phyloP scores from a whole-genome alignment of 1,140 invertebrate genomes.

The Notospermus geniculatus region DNA sequence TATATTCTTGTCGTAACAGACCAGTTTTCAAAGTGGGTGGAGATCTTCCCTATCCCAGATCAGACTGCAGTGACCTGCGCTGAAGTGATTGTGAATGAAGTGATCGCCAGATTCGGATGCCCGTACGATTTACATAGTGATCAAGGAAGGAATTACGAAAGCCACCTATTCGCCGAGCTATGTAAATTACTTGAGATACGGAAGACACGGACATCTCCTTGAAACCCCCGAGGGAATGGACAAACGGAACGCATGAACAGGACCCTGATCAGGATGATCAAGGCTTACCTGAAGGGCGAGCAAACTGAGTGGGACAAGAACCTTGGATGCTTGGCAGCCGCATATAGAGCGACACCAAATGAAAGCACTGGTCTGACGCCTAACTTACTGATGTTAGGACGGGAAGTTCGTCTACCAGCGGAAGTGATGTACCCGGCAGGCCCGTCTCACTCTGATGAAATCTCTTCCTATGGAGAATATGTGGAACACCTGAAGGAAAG shows the following conservation, averaged over 20 bases:
- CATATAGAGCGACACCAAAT: neutral
- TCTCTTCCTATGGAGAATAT: too few relatives aligned
- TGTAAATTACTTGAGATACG: conserved; percentile 13
- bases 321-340: conserved; percentile 4
- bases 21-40: conserved; percentile 29
- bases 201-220: conserved; percentile 1
- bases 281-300: conserved; percentile 3
- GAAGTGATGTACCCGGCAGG: neutral
- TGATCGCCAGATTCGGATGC: conserved; percentile 31
- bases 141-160: conserved; percentile 19
- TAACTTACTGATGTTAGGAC: neutral
- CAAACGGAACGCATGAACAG: conserved; percentile 10
- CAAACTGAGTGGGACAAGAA: neutral
- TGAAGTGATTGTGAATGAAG: conserved; percentile 24
- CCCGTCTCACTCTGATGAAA: too few relatives aligned
- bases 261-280: conserved; percentile 12
- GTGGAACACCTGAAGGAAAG: too few relatives aligned
- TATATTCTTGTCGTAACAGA: conserved; percentile 36
- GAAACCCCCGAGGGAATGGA: conserved; percentile 6
- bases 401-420: neutral
- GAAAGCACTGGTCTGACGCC: neutral
- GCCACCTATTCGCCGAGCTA: conserved; percentile 5
- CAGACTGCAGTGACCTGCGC: conserved; percentile 30
- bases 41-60: conserved; percentile 29
- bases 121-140: conserved; percentile 30